Evolutionary conservation across 2,797 vertebrate genomes (phyloP).

Genomic region (Xiphophorus birchmanni): DNA sequence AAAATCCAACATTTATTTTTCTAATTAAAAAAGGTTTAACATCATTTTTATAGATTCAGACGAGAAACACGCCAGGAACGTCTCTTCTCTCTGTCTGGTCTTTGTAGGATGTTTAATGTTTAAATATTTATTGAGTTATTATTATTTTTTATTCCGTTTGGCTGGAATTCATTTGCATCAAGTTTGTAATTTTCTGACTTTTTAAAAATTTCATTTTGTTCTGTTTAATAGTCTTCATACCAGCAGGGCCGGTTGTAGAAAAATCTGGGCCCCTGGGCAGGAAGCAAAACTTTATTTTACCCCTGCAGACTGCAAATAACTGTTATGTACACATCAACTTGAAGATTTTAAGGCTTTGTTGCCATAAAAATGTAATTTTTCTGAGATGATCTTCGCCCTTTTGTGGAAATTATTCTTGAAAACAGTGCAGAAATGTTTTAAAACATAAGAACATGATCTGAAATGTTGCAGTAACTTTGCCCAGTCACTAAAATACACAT

Average conservation of each 20-base stretch:
- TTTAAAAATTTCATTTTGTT: not conserved
- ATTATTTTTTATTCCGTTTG: not conserved
- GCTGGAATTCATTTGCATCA: not conserved
- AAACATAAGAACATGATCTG: not conserved
- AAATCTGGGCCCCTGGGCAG: not conserved
- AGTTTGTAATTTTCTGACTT: not conserved
- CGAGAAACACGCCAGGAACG: not conserved
- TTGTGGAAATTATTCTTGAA: not conserved
- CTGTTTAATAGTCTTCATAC: not conserved
- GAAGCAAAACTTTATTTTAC: not conserved
- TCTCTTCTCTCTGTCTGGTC: not conserved
- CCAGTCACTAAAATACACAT: not conserved
- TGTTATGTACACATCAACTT: not conserved
- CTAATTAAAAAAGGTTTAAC: slow-evolving; percentile 39
- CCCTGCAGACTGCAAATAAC: not conserved
- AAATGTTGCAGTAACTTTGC: not conserved
- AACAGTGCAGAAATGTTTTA: not conserved
- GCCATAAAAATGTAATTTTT: not conserved
- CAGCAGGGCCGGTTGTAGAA: not conserved
- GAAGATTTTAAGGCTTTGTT: not conserved
- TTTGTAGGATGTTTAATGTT: not conserved
- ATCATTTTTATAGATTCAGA: slow-evolving; percentile 7
- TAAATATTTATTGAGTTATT: not conserved
- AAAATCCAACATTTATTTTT: slow-evolving; percentile 46
- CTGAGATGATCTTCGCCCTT: not conserved